Evolutionary conservation across 1,140 invertebrate species (phyloP), one percentile per base, ranked within the genome.

Genomic region (Listronotus bonariensis): DNA sequence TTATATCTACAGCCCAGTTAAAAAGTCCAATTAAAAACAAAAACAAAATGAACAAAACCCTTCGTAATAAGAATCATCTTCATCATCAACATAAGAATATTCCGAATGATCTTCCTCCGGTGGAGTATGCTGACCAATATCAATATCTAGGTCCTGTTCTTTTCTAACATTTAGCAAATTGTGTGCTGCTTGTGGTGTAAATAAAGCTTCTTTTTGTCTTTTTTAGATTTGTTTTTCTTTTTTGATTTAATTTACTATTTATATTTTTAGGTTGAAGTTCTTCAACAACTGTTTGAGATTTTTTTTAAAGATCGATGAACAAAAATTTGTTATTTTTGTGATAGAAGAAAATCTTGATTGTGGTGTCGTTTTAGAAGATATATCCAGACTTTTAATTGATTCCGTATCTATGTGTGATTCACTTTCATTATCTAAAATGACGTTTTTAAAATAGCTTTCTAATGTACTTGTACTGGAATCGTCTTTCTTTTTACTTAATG

Each of bases 251-350:
- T 9, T 48, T 48, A 8, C 1, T 7, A 8, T 18, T 14, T 8
- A 11, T 14, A 3, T 15, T 15, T n/a, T 15, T 18, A 14, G 3
- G 10, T 7, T 43, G 20, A 7, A 11, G 17, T 18, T 20, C 18
- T 48, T 20, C 3, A 15, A 48, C 7, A 20, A 17, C 14, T 34
- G 11, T 32, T 57, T 49, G 10, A 7, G 45, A 41, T 51, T 51
- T 60, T 49, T 38, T 51, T 31, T 38, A n/a, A 49, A 60, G 3
- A 31, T 10, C 6, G 38, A 60, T 10, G 57, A 42, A 18, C 57
- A 60, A 41, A 60, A 49, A 10, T 18, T 60, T 12, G 57, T 51
- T 26, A 60, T 49, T 51, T 51, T 60, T 0, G 57, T 60, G 20
- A 60, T 60, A 31, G 57, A 60, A n/a, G 57, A 45, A 38, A 60